Percentiles rank a stretch among this genome's conserved stretches.
These are phyloP conservation scores for Ciconia maguari DNA, from an alignment of 2,113 vertebrate species.

Conservation along the genomic window DNA sequence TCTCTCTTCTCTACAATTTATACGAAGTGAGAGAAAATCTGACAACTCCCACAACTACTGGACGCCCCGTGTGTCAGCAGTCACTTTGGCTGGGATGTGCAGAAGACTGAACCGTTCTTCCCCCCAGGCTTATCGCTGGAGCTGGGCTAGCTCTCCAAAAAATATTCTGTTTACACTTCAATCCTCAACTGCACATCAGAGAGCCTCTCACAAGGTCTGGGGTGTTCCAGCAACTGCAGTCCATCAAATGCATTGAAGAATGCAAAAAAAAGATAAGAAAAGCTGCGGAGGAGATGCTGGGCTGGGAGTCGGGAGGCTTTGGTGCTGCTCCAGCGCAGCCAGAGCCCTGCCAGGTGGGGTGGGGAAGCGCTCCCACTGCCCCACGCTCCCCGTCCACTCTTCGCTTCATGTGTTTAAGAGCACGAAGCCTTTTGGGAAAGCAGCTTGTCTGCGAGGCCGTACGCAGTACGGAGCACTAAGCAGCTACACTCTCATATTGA, in stretches of 20 bases:
- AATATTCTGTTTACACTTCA: neutral
- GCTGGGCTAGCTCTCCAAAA: neutral
- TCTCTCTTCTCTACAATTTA: neutral
- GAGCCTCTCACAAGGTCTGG: neutral
- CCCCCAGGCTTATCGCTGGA: neutral
- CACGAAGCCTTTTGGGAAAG: neutral
- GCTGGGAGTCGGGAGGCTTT: neutral
- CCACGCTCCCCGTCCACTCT: neutral
- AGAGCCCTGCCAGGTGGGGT: neutral
- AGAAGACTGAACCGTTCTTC: neutral
- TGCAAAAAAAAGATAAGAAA: neutral
- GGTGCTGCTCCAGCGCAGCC: neutral
- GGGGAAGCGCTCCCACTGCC: neutral
- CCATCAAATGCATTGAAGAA: neutral
- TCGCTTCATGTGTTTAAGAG: neutral
- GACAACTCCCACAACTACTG: neutral
- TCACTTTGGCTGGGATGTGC: neutral
- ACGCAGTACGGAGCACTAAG: rapidly evolving
- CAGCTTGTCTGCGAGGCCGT: rapidly evolving
- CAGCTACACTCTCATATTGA: rapidly evolving
- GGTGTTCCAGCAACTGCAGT: neutral
- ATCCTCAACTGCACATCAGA: neutral
- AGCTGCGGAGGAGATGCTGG: neutral
- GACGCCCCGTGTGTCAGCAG: neutral
- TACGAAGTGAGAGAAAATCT: neutral